Conservation (phyloP, 2,113 vertebrate genomes). For the Eonycteris spelaea region DNA sequence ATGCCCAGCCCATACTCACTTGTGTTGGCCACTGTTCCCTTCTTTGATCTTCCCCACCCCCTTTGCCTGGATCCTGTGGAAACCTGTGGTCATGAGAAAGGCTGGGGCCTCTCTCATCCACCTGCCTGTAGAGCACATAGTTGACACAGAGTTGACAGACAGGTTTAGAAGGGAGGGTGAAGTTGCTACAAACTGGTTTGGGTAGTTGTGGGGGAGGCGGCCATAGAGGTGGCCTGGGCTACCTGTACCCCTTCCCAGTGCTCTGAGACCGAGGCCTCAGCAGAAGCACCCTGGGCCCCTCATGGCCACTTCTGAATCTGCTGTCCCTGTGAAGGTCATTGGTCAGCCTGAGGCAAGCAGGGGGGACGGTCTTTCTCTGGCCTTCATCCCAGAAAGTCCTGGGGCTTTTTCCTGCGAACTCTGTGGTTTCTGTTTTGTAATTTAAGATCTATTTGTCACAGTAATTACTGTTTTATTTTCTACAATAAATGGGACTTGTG, state of each 20-base stretch:
- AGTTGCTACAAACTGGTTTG: constrained; percentile 62
- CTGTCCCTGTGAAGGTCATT: neutral
- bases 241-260: neutral
- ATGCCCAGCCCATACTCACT: neutral
- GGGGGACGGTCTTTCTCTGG: neutral
- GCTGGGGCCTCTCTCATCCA: neutral
- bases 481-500: constrained; percentile 73
- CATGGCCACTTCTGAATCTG: neutral
- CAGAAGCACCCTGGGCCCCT: neutral
- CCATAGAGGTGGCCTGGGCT: neutral
- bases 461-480: constrained; percentile 75
- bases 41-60: neutral
- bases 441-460: constrained; percentile 40
- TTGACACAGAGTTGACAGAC: neutral
- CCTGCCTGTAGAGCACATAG: neutral
- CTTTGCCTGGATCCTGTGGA: neutral
- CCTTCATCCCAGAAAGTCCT: neutral
- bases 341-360: neutral
- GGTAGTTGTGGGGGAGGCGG: constrained; percentile 23
- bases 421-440: constrained; percentile 70
- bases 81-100: neutral
- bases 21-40: neutral
- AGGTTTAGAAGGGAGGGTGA: constrained; percentile 53
- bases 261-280: neutral
- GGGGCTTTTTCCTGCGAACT: neutral